These are phyloP conservation scores for Melikaiella ostensackeni DNA, from an alignment of 2,888 invertebrate species.

Conservation along the genomic window DNA sequence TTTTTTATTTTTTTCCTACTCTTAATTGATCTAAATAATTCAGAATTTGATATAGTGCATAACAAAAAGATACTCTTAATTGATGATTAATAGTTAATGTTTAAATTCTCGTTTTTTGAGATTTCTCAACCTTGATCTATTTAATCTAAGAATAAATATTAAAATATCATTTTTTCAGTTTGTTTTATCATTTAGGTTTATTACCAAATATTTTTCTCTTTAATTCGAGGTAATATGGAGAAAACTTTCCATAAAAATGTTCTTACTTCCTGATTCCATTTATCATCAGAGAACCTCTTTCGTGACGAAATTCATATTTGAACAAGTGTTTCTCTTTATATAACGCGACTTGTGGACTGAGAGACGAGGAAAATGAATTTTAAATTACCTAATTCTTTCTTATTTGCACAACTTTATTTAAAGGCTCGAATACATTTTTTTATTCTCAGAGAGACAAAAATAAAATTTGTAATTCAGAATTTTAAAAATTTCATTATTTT, in stretches of 20 bases:
- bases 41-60: too few relatives aligned
- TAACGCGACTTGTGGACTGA: conserved; percentile 27
- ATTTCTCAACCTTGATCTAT: neutral
- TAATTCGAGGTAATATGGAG: neutral
- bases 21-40: too few relatives aligned
- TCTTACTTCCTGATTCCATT: conserved; percentile 3
- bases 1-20: too few relatives aligned
- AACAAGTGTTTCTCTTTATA: conserved; percentile 36
- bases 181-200: neutral
- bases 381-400: conserved; percentile 27
- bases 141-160: neutral
- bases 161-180: neutral
- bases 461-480: neutral
- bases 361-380: conserved; percentile 33
- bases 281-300: conserved; percentile 8
- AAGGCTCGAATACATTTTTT: neutral
- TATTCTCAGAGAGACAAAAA: neutral
- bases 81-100: neutral
- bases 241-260: neutral
- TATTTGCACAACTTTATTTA: conserved; percentile 25
- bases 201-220: neutral
- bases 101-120: neutral
- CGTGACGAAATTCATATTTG: conserved; percentile 31
- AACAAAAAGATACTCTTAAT: neutral
- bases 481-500: too few relatives aligned